Evolutionary conservation across 53 echinoderm and acorn worm species (phyloP).

Genomic region (Holothuria scabra): DNA sequence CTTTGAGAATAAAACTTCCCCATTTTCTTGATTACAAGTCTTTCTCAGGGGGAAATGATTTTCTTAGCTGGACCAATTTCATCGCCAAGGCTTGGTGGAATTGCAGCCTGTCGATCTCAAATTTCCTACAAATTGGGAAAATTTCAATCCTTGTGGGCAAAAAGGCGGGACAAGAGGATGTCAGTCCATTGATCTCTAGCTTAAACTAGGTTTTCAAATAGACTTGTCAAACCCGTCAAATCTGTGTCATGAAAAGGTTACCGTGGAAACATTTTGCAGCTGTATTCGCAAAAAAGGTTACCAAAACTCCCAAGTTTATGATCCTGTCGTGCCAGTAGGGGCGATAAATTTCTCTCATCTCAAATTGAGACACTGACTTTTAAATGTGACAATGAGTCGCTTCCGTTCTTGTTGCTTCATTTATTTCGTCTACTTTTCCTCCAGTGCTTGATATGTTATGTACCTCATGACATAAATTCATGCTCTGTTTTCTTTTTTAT

Average conservation of each 20-base stretch:
- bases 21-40: slow-evolving; percentile 47
- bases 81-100: slow-evolving; percentile 40
- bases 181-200: slow-evolving; percentile 40
- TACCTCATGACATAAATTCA: no score
- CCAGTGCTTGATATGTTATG: neutral
- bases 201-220: slow-evolving; percentile 44
- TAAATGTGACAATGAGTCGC: no score
- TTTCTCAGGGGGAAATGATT: slow-evolving; percentile 47
- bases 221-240: slow-evolving; percentile 36
- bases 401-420: neutral
- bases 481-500: no score
- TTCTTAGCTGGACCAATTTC: slow-evolving; percentile 47
- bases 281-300: no score
- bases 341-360: no score
- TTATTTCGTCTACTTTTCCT: neutral
- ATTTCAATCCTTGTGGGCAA: slow-evolving; percentile 44
- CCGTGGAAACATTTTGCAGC: slow-evolving; percentile 8
- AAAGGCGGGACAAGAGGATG: slow-evolving; percentile 45
- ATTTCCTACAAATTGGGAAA: slow-evolving; percentile 39
- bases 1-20: slow-evolving; percentile 41
- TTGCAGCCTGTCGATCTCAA: slow-evolving; percentile 33
- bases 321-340: no score
- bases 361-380: no score
- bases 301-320: no score
- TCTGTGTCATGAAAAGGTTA: slow-evolving; percentile 35